Evolutionary conservation across 2,113 vertebrate species (phyloP), one percentile per base, ranked within the genome.

Genomic region (Alligator sinensis): DNA sequence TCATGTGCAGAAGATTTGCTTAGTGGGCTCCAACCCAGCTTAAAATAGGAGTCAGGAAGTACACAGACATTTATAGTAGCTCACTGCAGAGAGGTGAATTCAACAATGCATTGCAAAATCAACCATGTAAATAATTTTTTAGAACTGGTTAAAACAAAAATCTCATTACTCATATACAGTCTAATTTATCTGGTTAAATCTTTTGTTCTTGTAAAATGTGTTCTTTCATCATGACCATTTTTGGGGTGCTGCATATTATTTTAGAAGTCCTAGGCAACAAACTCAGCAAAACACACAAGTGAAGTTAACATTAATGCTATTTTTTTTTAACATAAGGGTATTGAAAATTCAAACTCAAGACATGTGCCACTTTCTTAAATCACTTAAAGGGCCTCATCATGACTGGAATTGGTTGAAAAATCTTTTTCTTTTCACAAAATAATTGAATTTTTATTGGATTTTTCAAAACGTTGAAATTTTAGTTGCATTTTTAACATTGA

Each of bases 391-490:
- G 57, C 14, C 78, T 81, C 6, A 77, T 27, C 5, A 60, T 3
- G 28, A 81, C 12, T 22, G 86, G 11, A 84, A 8, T 1, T 80
- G 75, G 27, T 3, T 28, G 9, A 74, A 61, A 82, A 77, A 58
- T 70, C 60, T 87, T 76, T 3, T 79, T 66, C 72, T 75, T 38
- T 30, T 83, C 59, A 28, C 4, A 60, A 0, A 63, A 6, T 0
- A 89, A 85, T 87, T 91, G n/a, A 57, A 77, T 83, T 83, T 90
- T 84, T 15, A 83, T 83, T 47, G 55, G 0, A 84, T 24, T 55
- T 89, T 94, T 91, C 28, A 47, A 10, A 82, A 60, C 2, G 19
- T 61, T 1, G 68, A 70, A n/a, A 3, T 54, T 25, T 10, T 4
- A 59, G 3, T 24, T 18, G 25, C 2, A 68, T 63, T 58, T 92